Evolutionary conservation across 1,140 invertebrate species (phyloP), one percentile per base, ranked within the genome.

Genomic region (Trichonephila clavipes): DNA sequence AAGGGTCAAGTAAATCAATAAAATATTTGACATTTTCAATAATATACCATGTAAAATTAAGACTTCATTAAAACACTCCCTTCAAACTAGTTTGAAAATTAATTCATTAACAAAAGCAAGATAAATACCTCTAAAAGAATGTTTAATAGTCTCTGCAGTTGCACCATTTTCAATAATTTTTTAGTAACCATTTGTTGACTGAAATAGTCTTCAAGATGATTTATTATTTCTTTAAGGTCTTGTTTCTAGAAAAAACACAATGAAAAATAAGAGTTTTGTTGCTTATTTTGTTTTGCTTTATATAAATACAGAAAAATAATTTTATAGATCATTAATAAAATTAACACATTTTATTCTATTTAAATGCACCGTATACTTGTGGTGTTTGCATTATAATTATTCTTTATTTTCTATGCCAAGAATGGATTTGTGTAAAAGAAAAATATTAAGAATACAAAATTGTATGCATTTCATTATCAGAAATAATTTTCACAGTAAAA

Each of bases 201-300:
- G 61, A 82, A 81, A 82, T 81, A 62, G 12, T 90, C 51, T 82
- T 82, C 44, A 2, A 90, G 34, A 61, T 10, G 28, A 12, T 82
- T 59, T 90, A 90, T 81, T 58, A 40, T 82, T 51, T 62, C 58
- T 90, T 66, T 59, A 59, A 82, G 69, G 16, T 90, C 89, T 40
- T 90, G 18, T 40, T 21, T 19, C 89, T 90, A n/a, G 12, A 82
- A 62, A 40, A 61, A 5, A 44, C 16, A 72, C 12, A 10, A n/a
- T 24, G 18, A 83, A 12, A 59, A 51, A 58, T 0, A 51, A 51
- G 3, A 28, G 28, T 28, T 28, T 51, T 51, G 44, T 51, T 51
- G 5, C 4, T 51, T 51, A 6, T 8, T 51, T 51, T 5, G 44
- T 51, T 51, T 51, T 8, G 8, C 8, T 6, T 51, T 6, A 51